phyloP scores from a whole-genome alignment of 2,797 vertebrate genomes.

The Lagodon rhomboides region DNA sequence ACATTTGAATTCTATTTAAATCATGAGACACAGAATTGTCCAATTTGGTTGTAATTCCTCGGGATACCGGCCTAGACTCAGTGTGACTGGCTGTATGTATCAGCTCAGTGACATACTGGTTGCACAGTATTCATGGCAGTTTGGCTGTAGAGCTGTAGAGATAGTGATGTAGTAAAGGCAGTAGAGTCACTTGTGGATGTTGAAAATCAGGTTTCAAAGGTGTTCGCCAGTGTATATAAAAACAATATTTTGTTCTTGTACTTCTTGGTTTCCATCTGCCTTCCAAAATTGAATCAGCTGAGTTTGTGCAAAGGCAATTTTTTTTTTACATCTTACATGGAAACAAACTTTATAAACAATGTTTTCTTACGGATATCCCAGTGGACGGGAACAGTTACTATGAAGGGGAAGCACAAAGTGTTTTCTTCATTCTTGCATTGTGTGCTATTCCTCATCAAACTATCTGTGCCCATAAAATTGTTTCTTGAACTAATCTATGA shows the following conservation, averaged over 20 bases:
- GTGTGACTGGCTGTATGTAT: background rate
- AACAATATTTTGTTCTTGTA: conserved; percentile 6
- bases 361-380: background rate
- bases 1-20: background rate
- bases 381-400: background rate
- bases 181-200: background rate
- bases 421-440: background rate
- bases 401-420: background rate
- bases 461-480: background rate
- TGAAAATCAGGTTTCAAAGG: background rate
- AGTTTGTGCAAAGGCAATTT: conserved; percentile 1
- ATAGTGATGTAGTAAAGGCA: background rate
- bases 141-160: background rate
- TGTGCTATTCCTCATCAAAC: conserved; percentile 10
- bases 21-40: background rate
- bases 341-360: background rate
- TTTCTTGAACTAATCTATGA: conserved; percentile 3
- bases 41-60: background rate
- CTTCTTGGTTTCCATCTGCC: background rate
- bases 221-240: background rate
- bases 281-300: conserved; percentile 1
- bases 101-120: background rate
- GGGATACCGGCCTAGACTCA: background rate
- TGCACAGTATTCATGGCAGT: background rate
- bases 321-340: background rate